Evolutionary conservation across 2,113 vertebrate species (phyloP), one percentile per base, ranked within the genome.

Genomic region (Elaphurus davidianus): DNA sequence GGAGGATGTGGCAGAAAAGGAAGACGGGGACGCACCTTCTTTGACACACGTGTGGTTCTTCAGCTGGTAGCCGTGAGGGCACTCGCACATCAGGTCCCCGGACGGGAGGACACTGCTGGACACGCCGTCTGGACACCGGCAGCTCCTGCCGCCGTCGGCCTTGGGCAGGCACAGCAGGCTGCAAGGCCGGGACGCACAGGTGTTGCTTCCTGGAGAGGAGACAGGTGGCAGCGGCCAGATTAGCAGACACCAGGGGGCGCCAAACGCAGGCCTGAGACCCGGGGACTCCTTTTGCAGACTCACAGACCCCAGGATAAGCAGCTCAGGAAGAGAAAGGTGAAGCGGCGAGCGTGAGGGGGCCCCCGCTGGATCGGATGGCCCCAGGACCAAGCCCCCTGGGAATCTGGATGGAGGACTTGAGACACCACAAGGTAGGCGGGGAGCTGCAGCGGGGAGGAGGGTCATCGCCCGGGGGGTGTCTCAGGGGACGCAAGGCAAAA

Each of bases 91-190:
- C 90, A 99, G 93, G 96, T 99, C 99, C 60, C 99, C 99, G 0
- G 99, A 98, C 4, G 99, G 99, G 78, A 99, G 99, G 89, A 98
- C 7, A 0, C 98, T 98, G 94, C 99, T 99, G 74, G 99, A 97
- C 43, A 99, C 98, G 0, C 99, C 99, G 5, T 99, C 99, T 0
- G 99, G 99, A 94, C 99, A 99, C 62, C 99, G 98, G 87, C 99
- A 99, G 97, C 99, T 99, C 97, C 98, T 99, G 28, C 98, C 98
- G 15, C 99, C 98, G 78, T 99, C 99, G 0, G 99, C 99, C 92
- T 99, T 99, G 93, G 99, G 99, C 95, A 99, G 99, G 98, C 99
- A 99, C 36, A 99, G 98, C 95, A 99, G 99, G 97, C 98, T 99
- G 98, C 99, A 99, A 0, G 99, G 99, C 97, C 98, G 99, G 98